Conservation (phyloP, 2,888 invertebrate species). For the Trichogramma evanescens region DNA sequence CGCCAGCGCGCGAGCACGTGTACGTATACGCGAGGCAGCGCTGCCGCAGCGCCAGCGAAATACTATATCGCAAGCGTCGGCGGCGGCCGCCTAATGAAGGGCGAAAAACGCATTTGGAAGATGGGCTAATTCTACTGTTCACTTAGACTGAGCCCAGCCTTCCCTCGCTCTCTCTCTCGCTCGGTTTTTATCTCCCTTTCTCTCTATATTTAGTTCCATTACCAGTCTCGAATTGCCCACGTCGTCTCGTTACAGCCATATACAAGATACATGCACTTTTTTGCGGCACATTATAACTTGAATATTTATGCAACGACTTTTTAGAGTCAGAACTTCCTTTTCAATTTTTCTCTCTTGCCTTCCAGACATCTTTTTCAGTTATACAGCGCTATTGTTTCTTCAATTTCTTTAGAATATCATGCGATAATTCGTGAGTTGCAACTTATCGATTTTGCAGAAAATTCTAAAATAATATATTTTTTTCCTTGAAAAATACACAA, state of each 20-base stretch:
- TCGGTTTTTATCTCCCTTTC: too few relatives aligned
- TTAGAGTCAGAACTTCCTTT: background rate
- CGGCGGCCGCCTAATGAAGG: background rate
- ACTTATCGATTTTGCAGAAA: too few relatives aligned
- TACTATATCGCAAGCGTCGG: background rate
- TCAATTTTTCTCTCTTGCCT: background rate
- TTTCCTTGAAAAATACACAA: too few relatives aligned
- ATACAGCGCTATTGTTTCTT: background rate
- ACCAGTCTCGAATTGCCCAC: too few relatives aligned
- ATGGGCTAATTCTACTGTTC: background rate
- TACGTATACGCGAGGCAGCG: background rate
- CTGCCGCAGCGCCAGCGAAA: too few relatives aligned
- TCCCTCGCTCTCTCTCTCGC: too few relatives aligned
- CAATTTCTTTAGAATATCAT: too few relatives aligned
- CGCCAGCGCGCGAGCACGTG: slow-evolving; percentile 24
- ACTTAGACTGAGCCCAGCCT: too few relatives aligned
- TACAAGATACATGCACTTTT: background rate
- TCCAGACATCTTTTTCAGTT: background rate
- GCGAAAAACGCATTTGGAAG: background rate
- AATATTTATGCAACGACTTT: slow-evolving; percentile 6
- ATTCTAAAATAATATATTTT: too few relatives aligned
- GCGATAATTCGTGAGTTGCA: too few relatives aligned
- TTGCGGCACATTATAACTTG: background rate
- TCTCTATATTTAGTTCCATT: too few relatives aligned
- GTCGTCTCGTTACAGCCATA: background rate